Evolutionary conservation across 1,140 invertebrate species (phyloP), one percentile per base, ranked within the genome.

Genomic region (Hypsibius dujardini): DNA sequence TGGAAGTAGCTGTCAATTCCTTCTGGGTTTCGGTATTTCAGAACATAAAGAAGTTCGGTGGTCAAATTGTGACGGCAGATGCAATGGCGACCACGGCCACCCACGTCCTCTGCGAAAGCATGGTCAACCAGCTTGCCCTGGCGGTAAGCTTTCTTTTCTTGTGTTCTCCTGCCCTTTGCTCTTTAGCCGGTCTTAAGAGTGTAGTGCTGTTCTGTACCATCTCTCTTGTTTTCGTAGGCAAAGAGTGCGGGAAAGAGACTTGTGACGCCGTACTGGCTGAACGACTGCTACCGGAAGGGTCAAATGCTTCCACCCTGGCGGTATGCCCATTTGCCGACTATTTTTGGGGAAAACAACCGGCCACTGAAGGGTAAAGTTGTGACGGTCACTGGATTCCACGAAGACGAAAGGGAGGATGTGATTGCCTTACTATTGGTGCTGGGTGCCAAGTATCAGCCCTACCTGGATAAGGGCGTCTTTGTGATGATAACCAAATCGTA

Each of bases 231-330:
- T 42, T 75, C 76, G 60, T 77, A 89, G 83, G 88, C 87, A 0
- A 77, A 90, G 14, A 82, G 87, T 46, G 89, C 90, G 79, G 85
- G 85, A 1, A 87, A 88, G 79, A 85, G 92, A 45, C 90, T 92
- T 76, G 89, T 97, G 2, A 95, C 91, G 2, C 87, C 91, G 7
- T 89, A 89, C 80, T 98, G 94, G 94, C 80, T 98, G 14, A 92
- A 89, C 72, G 93, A 96, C 79, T 87, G 91, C 46, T 85, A 95
- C 71, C 77, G 85, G 1, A 86, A 88, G 70, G 87, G 90, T 74
- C 88, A 89, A 77, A 86, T 95, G 76, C 76, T 86, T 71, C 90
- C 91, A 1, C 93, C 94, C 0, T 95, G 89, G 87, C 87, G 90
- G 75, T 90, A 90, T 1, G 79, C 95, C 47, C 93, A 97, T 79